Evolutionary conservation across 2,888 invertebrate species (phyloP).

Genomic region (Pristionchus mayeri): DNA sequence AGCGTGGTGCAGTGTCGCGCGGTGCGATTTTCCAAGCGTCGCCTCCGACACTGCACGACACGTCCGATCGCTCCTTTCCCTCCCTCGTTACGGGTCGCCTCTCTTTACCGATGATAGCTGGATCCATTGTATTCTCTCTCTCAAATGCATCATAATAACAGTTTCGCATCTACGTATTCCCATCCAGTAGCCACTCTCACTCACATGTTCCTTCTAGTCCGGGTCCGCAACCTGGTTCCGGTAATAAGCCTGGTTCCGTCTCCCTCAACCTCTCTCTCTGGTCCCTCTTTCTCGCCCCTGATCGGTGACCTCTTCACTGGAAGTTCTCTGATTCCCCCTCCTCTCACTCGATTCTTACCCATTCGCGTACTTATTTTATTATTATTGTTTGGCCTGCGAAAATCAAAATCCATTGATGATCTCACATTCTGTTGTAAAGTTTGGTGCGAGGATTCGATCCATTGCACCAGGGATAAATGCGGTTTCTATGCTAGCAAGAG

Average conservation of each 20-base stretch:
- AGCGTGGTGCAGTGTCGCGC: not conserved
- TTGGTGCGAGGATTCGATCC: conserved; percentile 14
- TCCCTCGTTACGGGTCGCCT: not conserved
- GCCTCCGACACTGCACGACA: not conserved
- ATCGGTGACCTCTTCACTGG: not conserved
- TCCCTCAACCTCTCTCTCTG: not conserved
- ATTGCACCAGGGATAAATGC: not conserved
- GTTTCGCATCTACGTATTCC: not conserved
- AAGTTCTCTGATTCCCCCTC: not conserved
- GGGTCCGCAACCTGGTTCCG: conserved; percentile 14
- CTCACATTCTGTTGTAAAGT: conserved; percentile 13
- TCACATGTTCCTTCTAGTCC: conserved; percentile 13
- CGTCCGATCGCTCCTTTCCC: too few relatives aligned
- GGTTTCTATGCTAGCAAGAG: not conserved
- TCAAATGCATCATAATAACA: not conserved
- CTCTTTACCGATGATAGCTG: conserved; percentile 34
- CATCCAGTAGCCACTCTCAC: not conserved
- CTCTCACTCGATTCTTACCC: not conserved
- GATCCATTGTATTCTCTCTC: not conserved
- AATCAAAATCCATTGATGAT: conserved; percentile 22
- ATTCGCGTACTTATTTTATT: conserved; percentile 19
- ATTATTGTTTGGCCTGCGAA: conserved; percentile 16
- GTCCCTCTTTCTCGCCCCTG: not conserved
- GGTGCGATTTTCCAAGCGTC: not conserved
- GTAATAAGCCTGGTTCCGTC: not conserved